A percentile compares a stretch with the other conserved stretches of the same genome.
These are phyloP conservation scores for Metaphire vulgaris DNA, from an alignment of 1,140 invertebrate genomes.

Conservation along the genomic window DNA sequence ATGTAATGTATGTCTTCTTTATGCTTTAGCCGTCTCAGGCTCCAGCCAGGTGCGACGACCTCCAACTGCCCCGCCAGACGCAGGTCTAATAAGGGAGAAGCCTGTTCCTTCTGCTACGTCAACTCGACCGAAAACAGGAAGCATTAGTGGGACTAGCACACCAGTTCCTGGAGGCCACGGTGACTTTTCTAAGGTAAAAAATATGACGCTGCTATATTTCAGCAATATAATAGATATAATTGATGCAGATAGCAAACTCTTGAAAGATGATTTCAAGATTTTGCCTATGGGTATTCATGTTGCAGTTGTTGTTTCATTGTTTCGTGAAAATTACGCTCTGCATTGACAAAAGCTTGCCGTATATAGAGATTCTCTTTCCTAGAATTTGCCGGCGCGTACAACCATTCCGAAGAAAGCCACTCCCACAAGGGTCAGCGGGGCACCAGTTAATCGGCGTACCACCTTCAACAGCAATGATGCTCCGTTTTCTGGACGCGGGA, in stretches of 20 bases:
- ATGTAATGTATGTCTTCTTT: too few species aligned
- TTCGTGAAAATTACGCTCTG: too few species aligned
- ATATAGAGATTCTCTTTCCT: too few species aligned
- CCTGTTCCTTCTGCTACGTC: neutral
- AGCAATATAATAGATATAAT: too few species aligned
- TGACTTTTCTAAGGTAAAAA: neutral
- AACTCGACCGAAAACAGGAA: neutral
- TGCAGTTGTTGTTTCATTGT: too few species aligned
- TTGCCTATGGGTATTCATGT: too few species aligned
- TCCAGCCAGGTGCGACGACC: neutral
- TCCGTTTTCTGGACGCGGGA: neutral
- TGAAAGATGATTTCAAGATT: too few species aligned
- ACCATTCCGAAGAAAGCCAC: conserved; percentile 17
- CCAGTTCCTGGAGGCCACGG: neutral
- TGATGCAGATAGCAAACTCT: too few species aligned
- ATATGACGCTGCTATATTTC: too few species aligned
- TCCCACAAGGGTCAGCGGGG: neutral
- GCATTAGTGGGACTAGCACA: neutral
- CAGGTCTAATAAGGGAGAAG: too few species aligned
- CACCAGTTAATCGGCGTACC: neutral
- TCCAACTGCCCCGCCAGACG: neutral
- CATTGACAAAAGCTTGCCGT: too few species aligned
- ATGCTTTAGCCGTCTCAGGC: neutral
- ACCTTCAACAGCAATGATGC: conserved; percentile 1
- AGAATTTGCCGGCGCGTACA: neutral